Conservation (phyloP, 2,797 vertebrate genomes). For the Centroberyx gerrardi region DNA sequence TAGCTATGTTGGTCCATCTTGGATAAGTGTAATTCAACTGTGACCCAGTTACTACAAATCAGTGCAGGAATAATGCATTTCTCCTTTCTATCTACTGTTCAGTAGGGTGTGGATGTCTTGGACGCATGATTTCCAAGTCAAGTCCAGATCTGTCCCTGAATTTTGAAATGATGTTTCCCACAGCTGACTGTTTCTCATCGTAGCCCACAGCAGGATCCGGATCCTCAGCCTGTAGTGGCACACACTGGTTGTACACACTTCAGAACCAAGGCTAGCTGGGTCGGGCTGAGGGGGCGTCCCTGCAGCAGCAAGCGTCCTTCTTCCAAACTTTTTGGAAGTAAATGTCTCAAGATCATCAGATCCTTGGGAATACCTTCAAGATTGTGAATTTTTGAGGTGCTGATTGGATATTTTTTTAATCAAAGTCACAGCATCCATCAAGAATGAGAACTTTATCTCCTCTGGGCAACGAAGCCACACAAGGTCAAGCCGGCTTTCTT, state of each 20-base stretch:
- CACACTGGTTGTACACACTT: constrained; percentile 5
- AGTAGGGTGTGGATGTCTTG: neutral
- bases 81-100: neutral
- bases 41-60: neutral
- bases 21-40: neutral
- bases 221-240: neutral
- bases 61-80: neutral
- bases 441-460: constrained; percentile 3
- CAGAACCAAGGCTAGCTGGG: constrained; percentile 22
- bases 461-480: constrained; percentile 3
- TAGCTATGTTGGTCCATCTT: neutral
- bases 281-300: constrained; percentile 7
- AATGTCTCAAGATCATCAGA: neutral
- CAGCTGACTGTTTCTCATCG: neutral
- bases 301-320: constrained; percentile 13
- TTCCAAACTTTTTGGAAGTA: neutral
- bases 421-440: constrained; percentile 1
- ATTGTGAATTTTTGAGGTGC: neutral
- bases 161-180: constrained; percentile 6
- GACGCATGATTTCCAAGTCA: too few relatives aligned
- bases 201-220: constrained; percentile 18
- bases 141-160: constrained; percentile 3
- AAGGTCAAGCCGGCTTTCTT: constrained; percentile 1
- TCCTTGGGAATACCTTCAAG: constrained; percentile 21
- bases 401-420: constrained; percentile 1